phyloP scores from a whole-genome alignment of 30 jellyfish, hydroid and myxozoan species.

The Aurelia aurita complex sp. Pacific region DNA sequence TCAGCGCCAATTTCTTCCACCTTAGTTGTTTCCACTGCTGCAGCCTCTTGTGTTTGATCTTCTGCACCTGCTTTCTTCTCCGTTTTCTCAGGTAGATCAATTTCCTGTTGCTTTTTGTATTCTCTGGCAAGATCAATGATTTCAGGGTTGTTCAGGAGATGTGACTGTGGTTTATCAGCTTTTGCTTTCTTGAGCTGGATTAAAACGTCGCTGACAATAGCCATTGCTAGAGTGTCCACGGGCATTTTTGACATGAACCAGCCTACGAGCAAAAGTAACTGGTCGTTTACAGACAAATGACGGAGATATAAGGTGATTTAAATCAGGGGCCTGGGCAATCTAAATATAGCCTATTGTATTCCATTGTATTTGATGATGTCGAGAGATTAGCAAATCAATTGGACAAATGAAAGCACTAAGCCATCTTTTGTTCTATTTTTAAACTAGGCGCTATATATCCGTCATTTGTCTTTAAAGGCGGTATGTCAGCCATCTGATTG shows the following conservation, averaged over 20 bases:
- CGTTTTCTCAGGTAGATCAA: no score
- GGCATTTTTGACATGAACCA: constrained; percentile 70
- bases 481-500: no score
- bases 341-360: no score
- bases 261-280: constrained; percentile 31
- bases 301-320: no score
- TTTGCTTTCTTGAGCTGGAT: constrained; percentile 53
- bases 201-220: constrained; percentile 77
- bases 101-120: no score
- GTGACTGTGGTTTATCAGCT: constrained; percentile 18
- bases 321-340: no score
- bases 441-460: no score
- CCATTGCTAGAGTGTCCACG: constrained; percentile 78
- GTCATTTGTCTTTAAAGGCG: no score
- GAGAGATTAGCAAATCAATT: no score
- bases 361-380: no score
- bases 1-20: not conserved
- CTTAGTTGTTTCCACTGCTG: not conserved
- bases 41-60: not conserved
- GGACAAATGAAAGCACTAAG: no score
- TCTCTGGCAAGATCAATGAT: constrained; percentile 43
- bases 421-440: no score
- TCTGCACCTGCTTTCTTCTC: not conserved
- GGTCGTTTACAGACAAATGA: not conserved
- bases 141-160: constrained; percentile 37